Percentiles rank a stretch among this genome's conserved stretches.
Evolutionary conservation across 2,113 vertebrate genomes (phyloP).

Genomic region (human (Homo sapiens)): GRCh38 chr2:29709001-29709500

Average conservation of each 20-base stretch:
- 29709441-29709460: not conserved
- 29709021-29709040: conserved; percentile 55
- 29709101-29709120: conserved; percentile 71
- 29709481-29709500: not conserved
- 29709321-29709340: not conserved
- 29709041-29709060: conserved; percentile 47
- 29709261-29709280: not conserved
- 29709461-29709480: not conserved
- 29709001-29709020: conserved; percentile 39
- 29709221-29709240: conserved; percentile 52
- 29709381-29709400: not conserved
- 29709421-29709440: not conserved
- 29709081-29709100: conserved; percentile 32
- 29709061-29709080: conserved; percentile 49
- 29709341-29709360: not conserved
- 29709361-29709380: not conserved
- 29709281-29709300: conserved; percentile 29
- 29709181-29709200: not conserved
- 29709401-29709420: not conserved
- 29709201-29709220: conserved; percentile 53
- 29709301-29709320: not conserved
- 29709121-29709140: conserved; percentile 60
- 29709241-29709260: not conserved
- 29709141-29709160: conserved; percentile 58
- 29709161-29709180: conserved; percentile 17